Evolutionary conservation across 2,113 vertebrate species (phyloP), one percentile per base, ranked within the genome.

Genomic region (Pelvicachromis taeniatus): DNA sequence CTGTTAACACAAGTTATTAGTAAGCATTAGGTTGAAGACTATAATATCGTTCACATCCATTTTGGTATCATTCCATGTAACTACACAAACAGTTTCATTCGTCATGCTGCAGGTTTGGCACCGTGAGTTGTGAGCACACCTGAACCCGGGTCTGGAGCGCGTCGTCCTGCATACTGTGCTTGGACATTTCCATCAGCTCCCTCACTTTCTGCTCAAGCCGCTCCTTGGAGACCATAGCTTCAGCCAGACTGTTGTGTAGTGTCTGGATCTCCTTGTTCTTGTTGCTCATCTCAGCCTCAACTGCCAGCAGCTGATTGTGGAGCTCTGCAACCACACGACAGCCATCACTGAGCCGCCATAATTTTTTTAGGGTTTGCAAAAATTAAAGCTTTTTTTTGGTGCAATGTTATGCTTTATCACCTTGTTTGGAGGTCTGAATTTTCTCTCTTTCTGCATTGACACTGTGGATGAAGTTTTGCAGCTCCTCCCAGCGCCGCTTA

Each of bases 401-500:
- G 42, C 21, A 3, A 75, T n/a, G 4, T 35, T 3, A 11, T 48
- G 33, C 68, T 80, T 78, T 6, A 26, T 68, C 58, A 97, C 99
- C 98, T 97, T 99, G 97, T 9, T 98, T 96, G 29, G 95, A 92
- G 50, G 92, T 92, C 87, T 96, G 95, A 17, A 96, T 92, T 45
- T 96, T 96, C 82, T 99, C 98, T 1, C 97, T 96, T 53, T 99
- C 99, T 3, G 97, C 87, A 17, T 96, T 97, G 89, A 98, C 97
- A 85, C 94, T 98, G 95, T 98, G 97, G 86, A 98, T 95, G 81
- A 96, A 99, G 83, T 96, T 97, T 89, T 99, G 97, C 86, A 99
- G 91, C 85, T 99, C 99, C 85, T 99, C 98, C 97, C 97, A 98
- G 55, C 97, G 95, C 31, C 97, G 96, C 88, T 99, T 98, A 52